Conservation (phyloP, 2,888 invertebrate genomes). For the Cryptocheilus praepositus region DNA sequence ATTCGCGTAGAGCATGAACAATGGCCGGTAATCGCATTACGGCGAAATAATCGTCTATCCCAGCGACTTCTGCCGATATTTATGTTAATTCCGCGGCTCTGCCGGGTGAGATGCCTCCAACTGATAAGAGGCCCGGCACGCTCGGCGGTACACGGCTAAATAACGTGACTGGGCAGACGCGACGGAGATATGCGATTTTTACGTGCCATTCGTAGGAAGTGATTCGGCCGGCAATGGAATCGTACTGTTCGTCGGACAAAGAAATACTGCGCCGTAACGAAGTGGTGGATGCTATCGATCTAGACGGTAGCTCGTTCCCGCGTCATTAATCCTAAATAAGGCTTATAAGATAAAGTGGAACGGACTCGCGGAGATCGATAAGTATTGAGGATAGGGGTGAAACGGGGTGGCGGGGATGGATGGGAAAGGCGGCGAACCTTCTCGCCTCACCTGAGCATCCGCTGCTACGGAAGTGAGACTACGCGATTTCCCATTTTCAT, state of each 20-base stretch:
- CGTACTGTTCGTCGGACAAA: slow-evolving; percentile 39
- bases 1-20: too few relatives aligned
- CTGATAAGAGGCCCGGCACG: not conserved
- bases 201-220: slow-evolving; percentile 17
- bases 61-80: too few relatives aligned
- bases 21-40: too few relatives aligned
- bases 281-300: slow-evolving; percentile 48
- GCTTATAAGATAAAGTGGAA: slow-evolving; percentile 53
- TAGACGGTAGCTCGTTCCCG: slow-evolving; percentile 40
- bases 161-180: not conserved
- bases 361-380: slow-evolving; percentile 46
- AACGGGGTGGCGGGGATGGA: not conserved
- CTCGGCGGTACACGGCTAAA: not conserved
- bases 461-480: slow-evolving; percentile 35
- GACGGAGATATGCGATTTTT: slow-evolving; percentile 5
- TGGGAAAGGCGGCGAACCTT: slow-evolving; percentile 40
- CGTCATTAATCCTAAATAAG: slow-evolving; percentile 57
- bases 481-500: slow-evolving; percentile 19
- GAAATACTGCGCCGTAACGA: slow-evolving; percentile 43
- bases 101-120: too few relatives aligned
- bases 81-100: too few relatives aligned
- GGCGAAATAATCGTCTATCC: too few relatives aligned
- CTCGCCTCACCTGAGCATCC: slow-evolving; percentile 41
- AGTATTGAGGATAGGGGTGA: slow-evolving; percentile 22
- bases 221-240: slow-evolving; percentile 31